phyloP scores from a whole-genome alignment of 2,113 vertebrate genomes.

The Hystrix brachyura region DNA sequence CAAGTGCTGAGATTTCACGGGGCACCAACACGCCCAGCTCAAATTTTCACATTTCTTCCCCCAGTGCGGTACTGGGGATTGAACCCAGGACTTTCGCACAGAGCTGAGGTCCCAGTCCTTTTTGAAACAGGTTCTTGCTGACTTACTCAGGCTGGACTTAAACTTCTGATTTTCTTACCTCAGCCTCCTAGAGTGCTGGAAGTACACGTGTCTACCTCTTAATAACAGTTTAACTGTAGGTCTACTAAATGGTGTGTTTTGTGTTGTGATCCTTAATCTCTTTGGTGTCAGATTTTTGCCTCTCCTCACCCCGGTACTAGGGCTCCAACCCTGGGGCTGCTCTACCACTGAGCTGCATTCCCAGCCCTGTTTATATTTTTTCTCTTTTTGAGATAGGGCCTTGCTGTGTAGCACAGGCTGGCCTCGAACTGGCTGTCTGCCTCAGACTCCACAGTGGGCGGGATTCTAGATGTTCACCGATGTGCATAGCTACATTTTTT shows the following conservation, averaged over 20 bases:
- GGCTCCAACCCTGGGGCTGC: neutral
- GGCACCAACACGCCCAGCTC: neutral
- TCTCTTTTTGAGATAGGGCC: neutral
- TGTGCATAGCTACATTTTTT: neutral
- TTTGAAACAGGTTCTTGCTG: neutral
- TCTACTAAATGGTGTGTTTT: constrained; percentile 21
- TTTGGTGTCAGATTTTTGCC: neutral
- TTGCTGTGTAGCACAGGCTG: neutral
- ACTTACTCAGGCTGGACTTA: neutral
- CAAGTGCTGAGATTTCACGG: neutral
- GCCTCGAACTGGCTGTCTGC: neutral
- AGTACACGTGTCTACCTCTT: neutral
- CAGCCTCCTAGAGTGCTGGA: neutral
- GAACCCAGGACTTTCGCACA: no score
- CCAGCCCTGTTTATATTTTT: neutral
- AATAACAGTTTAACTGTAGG: neutral
- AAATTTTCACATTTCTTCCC: neutral
- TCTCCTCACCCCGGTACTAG: neutral
- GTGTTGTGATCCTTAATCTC: neutral
- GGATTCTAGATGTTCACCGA: neutral
- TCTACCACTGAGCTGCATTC: neutral
- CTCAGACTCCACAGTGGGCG: neutral
- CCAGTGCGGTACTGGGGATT: neutral
- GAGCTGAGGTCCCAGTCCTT: no score
- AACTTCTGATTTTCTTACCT: neutral